Percentiles rank a stretch among this genome's conserved stretches.
Evolutionary conservation across 2,113 vertebrate species (phyloP).

Genomic region (Ochotona princeps): DNA sequence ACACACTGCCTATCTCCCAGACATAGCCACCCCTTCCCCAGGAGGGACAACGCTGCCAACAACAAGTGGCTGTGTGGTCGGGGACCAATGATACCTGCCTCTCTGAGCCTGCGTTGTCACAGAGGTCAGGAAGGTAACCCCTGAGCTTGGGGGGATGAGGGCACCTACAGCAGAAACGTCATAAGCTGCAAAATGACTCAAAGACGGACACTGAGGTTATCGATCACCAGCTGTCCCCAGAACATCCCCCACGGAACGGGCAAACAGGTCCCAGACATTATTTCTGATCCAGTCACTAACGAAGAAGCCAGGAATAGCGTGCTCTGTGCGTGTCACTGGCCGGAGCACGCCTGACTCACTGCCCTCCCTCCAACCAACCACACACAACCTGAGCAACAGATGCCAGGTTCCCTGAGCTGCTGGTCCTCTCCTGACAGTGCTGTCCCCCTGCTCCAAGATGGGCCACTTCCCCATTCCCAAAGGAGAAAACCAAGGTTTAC

Average conservation of each 20-base stretch:
- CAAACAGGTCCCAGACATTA: not conserved
- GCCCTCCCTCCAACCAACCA: not conserved
- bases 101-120: not conserved
- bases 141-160: not conserved
- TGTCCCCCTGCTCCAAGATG: not conserved
- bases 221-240: not conserved
- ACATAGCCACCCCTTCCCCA: not conserved
- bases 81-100: not conserved
- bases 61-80: not conserved
- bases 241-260: not conserved
- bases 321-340: not conserved
- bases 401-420: not conserved
- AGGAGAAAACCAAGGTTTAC: not conserved
- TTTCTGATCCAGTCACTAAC: not conserved
- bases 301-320: not conserved
- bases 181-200: not conserved
- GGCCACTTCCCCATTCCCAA: not conserved
- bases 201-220: not conserved
- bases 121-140: not conserved
- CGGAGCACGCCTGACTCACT: not conserved
- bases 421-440: too few relatives aligned
- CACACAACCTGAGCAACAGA: not conserved
- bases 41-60: not conserved
- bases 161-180: not conserved
- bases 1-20: not conserved